Conservation (phyloP, 2,888 invertebrate genomes). For the Chrysomela aeneicollis region DNA sequence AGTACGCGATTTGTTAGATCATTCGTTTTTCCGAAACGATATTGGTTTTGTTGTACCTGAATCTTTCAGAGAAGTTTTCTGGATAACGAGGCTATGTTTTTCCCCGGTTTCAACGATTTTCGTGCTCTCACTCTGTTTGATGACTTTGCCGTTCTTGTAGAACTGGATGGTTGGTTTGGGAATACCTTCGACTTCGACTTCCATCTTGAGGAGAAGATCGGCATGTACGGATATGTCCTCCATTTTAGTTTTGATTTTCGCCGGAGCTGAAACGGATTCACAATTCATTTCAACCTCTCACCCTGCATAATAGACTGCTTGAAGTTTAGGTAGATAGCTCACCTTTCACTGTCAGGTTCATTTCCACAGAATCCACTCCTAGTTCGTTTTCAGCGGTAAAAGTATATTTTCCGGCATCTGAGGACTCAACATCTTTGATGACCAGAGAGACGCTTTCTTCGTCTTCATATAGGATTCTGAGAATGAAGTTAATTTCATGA, state of each 20-base stretch:
- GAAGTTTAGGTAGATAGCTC: constrained; percentile 27
- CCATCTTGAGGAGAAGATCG: constrained; percentile 78
- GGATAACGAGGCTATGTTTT: constrained; percentile 74
- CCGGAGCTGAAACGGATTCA: constrained; percentile 68
- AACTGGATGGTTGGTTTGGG: constrained; percentile 84
- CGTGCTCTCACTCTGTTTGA: constrained; percentile 76
- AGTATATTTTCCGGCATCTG: constrained; percentile 86
- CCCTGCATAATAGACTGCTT: too few relatives aligned
- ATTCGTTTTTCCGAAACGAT: too few relatives aligned
- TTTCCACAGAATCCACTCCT: constrained; percentile 78
- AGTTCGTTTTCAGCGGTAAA: constrained; percentile 84
- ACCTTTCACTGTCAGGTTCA: constrained; percentile 78
- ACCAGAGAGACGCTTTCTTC: constrained; percentile 88
- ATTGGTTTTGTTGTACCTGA: constrained; percentile 64
- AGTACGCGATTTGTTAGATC: too few relatives aligned
- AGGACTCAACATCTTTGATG: constrained; percentile 82
- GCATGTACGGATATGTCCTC: constrained; percentile 76
- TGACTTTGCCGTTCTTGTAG: constrained; percentile 86
- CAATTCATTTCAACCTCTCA: background rate
- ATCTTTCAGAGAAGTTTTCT: constrained; percentile 78
- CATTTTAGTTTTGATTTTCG: constrained; percentile 84
- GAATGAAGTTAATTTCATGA: too few relatives aligned
- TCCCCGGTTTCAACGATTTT: constrained; percentile 77
- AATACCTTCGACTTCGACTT: constrained; percentile 83
- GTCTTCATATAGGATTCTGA: constrained; percentile 85